Evolutionary conservation across 2,797 vertebrate genomes (phyloP).

Genomic region (Myotis pilosus): DNA sequence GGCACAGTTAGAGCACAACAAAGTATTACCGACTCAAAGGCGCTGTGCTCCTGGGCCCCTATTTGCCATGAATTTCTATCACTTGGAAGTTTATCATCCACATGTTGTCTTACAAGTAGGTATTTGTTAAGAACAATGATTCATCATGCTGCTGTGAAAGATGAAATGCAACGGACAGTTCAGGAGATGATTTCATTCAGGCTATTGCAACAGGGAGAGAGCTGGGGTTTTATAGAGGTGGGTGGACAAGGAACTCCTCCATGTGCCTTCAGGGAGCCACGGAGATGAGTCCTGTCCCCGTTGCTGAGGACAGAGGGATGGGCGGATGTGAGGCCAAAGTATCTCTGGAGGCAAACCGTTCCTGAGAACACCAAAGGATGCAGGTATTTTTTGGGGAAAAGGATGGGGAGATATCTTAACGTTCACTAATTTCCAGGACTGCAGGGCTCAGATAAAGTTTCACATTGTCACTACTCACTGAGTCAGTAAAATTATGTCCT

Average conservation of each 20-base stretch:
- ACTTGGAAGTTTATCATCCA: neutral
- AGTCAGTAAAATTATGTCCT: neutral
- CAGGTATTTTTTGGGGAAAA: neutral
- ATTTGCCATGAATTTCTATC: neutral
- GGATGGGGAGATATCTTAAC: neutral
- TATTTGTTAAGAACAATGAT: neutral
- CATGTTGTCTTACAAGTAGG: neutral
- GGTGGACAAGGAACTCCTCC: neutral
- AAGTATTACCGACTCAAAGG: no score
- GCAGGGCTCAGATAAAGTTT: neutral
- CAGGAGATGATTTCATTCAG: neutral
- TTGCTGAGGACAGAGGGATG: fast-evolving
- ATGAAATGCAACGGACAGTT: neutral
- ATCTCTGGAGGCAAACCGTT: no score
- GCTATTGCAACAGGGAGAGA: neutral
- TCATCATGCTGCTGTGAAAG: neutral
- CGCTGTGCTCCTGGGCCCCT: fast-evolving
- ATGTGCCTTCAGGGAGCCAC: fast-evolving
- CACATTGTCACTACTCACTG: neutral
- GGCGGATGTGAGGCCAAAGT: no score
- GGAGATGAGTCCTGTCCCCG: no score
- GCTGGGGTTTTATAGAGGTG: neutral
- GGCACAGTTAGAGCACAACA: neutral
- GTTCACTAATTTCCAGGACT: neutral
- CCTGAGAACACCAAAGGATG: neutral